Base-by-base conservation (phyloP, 2,797 vertebrate species). In the Triplophysa bombifrons region DNA sequence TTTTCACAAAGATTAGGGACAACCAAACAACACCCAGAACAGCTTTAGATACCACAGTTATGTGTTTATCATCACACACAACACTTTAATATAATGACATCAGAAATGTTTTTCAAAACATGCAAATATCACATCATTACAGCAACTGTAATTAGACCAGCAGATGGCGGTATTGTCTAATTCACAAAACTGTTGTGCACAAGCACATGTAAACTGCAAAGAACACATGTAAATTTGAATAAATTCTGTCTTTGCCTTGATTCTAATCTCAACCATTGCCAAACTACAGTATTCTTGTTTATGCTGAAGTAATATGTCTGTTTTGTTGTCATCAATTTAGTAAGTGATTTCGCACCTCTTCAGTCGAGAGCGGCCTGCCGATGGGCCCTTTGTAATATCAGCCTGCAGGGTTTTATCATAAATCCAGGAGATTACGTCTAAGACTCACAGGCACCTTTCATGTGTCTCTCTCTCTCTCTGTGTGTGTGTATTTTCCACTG, bases 361-460 rank as follows among this genome's bases (percentile, higher is more conserved):
- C 53, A 56, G 50, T 17, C n/a, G 16, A 55, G 25, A 56, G 69
- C 11, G 7, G 34, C 12, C 20, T 65, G 48, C 48, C 12, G 38
- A 66, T 84, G 48, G 82, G 22, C 84, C 75, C 85, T 91, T 89
- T 90, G 87, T 88, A 88, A 89, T 89, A 87, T 88, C 87, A 88
- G 86, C 91, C 88, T 85, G 88, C 85, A 74, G 83, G 88, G 91
- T 90, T 90, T 90, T 87, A 83, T 80, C 84, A 86, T 87, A 92
- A 92, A 92, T 90, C 91, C 88, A 68, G 30, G 90, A 92, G 89
- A 90, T 93, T 91, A 93, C 91, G 88, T 88, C 83, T 78, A 90
- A 93, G 92, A 94, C 93, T 90, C 81, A 12, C 86, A 91, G 93
- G 93, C 93, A 94, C 92, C 93, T 88, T 82, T 84, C 53, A 80